Conservation (phyloP, 2,888 invertebrate genomes). For the Cerastoderma edule region DNA sequence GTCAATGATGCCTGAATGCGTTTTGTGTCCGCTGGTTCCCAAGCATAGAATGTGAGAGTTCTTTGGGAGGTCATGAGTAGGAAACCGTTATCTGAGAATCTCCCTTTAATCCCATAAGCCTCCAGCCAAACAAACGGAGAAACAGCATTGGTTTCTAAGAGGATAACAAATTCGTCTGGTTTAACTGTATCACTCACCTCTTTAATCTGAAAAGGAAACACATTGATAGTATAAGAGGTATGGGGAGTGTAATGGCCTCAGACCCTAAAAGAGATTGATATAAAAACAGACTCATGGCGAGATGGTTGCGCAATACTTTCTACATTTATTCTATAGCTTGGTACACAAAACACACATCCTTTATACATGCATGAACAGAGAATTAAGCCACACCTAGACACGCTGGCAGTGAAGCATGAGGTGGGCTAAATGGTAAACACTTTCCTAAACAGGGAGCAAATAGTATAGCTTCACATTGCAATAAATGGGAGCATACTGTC, state of each 20-base stretch:
- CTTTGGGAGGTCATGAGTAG: slow-evolving; percentile 77
- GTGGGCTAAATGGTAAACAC: too few relatives aligned
- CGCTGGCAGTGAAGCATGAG: too few relatives aligned
- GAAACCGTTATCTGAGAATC: slow-evolving; percentile 92
- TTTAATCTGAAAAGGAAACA: slow-evolving; percentile 61
- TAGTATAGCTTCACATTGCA: too few relatives aligned
- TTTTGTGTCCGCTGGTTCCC: slow-evolving; percentile 56
- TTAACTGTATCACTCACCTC: slow-evolving; percentile 53
- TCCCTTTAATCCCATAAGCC: slow-evolving; percentile 85
- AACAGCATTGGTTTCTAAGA: slow-evolving; percentile 68
- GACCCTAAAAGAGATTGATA: too few relatives aligned
- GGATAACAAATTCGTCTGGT: slow-evolving; percentile 61
- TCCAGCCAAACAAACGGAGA: slow-evolving; percentile 83
- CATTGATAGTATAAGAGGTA: neutral
- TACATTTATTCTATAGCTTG: too few relatives aligned
- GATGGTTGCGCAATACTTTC: too few relatives aligned
- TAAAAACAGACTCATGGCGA: too few relatives aligned
- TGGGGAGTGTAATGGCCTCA: neutral
- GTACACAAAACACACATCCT: too few relatives aligned
- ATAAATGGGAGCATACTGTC: too few relatives aligned
- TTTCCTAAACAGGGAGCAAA: too few relatives aligned
- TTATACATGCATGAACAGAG: too few relatives aligned
- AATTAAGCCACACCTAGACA: too few relatives aligned
- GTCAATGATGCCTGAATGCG: slow-evolving; percentile 57
- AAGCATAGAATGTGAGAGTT: slow-evolving; percentile 68